Evolutionary conservation across 2,797 vertebrate species (phyloP), one percentile per base, ranked within the genome.

Genomic region (Gila robusta): DNA sequence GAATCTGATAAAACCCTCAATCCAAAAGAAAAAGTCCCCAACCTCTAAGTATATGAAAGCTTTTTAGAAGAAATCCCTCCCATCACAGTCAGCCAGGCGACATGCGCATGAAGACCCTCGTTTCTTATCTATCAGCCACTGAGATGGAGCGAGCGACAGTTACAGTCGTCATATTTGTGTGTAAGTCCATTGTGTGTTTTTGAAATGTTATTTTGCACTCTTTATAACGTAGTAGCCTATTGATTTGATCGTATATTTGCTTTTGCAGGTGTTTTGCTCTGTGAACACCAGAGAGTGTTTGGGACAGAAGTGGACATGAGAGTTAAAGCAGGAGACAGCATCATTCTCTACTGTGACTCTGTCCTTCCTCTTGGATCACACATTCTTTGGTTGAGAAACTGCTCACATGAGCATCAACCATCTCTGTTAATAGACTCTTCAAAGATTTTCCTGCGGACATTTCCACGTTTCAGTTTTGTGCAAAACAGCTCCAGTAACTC

Each of bases 241-340:
- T 56, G 52, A 77, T 56, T 77, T 35, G 32, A 56, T 2, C 0
- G 14, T 3, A 5, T 62, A 32, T 78, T 12, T 81, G 32, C 23
- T 85, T 82, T 72, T 76, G 19, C 59, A 88, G 89, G 54, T 79
- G 19, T 83, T 59, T 74, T 88, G 70, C 78, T 88, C 54, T 87
- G 16, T 78, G 72, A 81, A 79, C 59, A 79, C 52, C 81, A 82
- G 2, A 69, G 11, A 39, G 44, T 82, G 52, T 83, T 79, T 56
- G 89, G 84, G 79, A 32, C 69, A 35, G 87, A 82, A 35, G 39
- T 83, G 37, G 35, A 86, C 19, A 44, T 47, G 41, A 66, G 6
- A 73, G 91, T 89, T 73, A 87, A 73, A 76, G 21, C 32, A 80
- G 88, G 89, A 85, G 86, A 88, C 11, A 81, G 32, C 3, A 49